These are phyloP conservation scores for Temnopleurus reevesii DNA, from an alignment of 53 echinoderm and acorn worm species.

Conservation along the genomic window DNA sequence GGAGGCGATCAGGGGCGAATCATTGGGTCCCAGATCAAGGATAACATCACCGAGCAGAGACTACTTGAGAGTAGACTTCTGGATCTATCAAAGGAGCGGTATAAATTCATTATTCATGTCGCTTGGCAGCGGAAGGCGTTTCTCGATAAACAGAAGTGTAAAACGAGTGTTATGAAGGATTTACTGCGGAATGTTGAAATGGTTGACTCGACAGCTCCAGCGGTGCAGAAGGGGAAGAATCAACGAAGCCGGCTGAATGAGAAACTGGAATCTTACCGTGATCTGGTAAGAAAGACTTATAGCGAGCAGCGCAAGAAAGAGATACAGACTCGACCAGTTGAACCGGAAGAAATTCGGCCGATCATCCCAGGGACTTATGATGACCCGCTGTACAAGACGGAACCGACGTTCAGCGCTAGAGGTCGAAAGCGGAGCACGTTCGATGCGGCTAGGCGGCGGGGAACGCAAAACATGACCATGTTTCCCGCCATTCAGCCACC, in stretches of 20 bases:
- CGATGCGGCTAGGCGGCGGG: not conserved
- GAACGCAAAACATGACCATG: conserved; percentile 51
- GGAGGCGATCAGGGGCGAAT: conserved; percentile 66
- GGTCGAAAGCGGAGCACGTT: conserved; percentile 25
- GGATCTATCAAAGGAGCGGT: conserved; percentile 93
- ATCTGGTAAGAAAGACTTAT: conserved; percentile 70
- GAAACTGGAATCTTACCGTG: conserved; percentile 64
- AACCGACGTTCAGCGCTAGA: conserved; percentile 59
- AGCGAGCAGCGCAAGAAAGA: conserved; percentile 57
- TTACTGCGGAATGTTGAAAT: conserved; percentile 72
- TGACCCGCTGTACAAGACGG: conserved; percentile 77
- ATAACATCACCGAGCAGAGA: conserved; percentile 96
- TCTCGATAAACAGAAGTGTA: conserved; percentile 84
- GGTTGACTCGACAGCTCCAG: conserved; percentile 49
- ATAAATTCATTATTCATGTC: conserved; percentile 96
- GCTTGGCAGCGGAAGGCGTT: conserved; percentile 98
- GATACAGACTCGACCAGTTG: not conserved
- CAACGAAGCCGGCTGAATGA: conserved; percentile 59
- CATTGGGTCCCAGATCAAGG: conserved; percentile 93
- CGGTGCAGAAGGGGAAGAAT: conserved; percentile 62
- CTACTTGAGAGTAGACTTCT: conserved; percentile 84
- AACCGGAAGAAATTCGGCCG: conserved; percentile 73
- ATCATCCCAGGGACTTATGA: conserved; percentile 70
- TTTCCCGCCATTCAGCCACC: conserved; percentile 59
- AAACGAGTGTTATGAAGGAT: conserved; percentile 93